Evolutionary conservation across 1,140 invertebrate species (phyloP).

Genomic region (Papilio glaucus): DNA sequence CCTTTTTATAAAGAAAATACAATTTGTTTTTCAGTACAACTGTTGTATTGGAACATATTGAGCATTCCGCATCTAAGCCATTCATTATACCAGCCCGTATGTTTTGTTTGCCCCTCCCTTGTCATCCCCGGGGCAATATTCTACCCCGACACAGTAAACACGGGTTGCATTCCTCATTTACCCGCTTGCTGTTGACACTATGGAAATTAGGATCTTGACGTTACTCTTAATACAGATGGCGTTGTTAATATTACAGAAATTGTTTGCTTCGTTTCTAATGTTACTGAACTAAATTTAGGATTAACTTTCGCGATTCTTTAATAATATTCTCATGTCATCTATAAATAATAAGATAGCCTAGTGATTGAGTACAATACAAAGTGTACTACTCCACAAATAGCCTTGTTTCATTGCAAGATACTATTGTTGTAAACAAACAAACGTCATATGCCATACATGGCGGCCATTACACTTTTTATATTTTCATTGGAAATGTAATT

Average conservation of each 20-base stretch:
- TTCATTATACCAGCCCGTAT: constrained; percentile 39
- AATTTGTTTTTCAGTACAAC: neutral
- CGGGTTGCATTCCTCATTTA: constrained; percentile 63
- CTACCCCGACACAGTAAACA: constrained; percentile 46
- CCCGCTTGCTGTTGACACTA: constrained; percentile 57
- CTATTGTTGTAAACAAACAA: too few species aligned
- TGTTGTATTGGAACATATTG: neutral
- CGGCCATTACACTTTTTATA: too few species aligned
- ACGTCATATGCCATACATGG: too few species aligned
- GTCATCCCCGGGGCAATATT: constrained; percentile 48
- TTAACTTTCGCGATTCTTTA: neutral
- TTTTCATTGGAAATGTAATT: too few species aligned
- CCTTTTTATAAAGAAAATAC: too few species aligned
- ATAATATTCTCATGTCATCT: neutral
- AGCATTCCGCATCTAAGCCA: constrained; percentile 12
- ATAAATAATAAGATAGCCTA: too few species aligned
- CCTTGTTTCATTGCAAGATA: too few species aligned
- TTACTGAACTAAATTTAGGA: neutral
- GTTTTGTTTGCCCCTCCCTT: constrained; percentile 42
- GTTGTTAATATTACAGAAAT: neutral
- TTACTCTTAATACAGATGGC: constrained; percentile 58
- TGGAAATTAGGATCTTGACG: constrained; percentile 59
- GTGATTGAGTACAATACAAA: too few species aligned
- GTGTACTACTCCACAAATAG: too few species aligned
- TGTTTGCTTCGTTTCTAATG: neutral